Evolutionary conservation across 2,113 vertebrate genomes (phyloP).

Genomic region (Prinia subflava): DNA sequence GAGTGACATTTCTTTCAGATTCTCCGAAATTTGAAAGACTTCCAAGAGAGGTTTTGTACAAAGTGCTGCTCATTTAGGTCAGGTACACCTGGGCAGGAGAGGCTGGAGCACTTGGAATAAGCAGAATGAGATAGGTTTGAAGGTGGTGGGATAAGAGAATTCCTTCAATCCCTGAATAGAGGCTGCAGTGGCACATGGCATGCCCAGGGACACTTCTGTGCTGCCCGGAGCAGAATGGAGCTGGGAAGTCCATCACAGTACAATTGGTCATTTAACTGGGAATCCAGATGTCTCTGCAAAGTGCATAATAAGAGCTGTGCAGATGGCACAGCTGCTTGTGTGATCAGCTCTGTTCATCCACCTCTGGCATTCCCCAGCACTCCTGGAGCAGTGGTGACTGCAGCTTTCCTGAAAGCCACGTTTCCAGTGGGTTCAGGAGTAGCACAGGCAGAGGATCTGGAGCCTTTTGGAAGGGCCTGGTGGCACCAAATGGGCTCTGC

Average conservation of each 20-base stretch:
- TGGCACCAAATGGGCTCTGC: not conserved
- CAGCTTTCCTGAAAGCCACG: fast-evolving
- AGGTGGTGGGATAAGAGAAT: not conserved
- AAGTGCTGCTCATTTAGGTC: not conserved
- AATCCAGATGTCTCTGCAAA: not conserved
- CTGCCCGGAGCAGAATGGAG: not conserved
- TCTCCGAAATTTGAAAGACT: not conserved
- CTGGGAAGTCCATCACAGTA: not conserved
- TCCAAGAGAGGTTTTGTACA: not conserved
- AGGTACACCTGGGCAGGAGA: not conserved
- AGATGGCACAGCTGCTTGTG: not conserved
- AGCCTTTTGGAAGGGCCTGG: not conserved
- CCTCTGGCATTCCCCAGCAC: not conserved
- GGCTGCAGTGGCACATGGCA: not conserved
- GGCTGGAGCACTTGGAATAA: not conserved
- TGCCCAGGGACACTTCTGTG: not conserved
- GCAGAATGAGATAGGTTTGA: not conserved
- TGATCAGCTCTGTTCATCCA: not conserved
- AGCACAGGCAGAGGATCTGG: fast-evolving
- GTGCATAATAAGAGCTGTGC: not conserved
- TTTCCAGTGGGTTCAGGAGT: not conserved
- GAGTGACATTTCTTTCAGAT: not conserved
- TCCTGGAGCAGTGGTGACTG: not conserved
- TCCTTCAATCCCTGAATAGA: fast-evolving
- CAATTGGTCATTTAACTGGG: not conserved